phyloP scores from a whole-genome alignment of 2,797 vertebrate species.

The Lagocephalus sceleratus region DNA sequence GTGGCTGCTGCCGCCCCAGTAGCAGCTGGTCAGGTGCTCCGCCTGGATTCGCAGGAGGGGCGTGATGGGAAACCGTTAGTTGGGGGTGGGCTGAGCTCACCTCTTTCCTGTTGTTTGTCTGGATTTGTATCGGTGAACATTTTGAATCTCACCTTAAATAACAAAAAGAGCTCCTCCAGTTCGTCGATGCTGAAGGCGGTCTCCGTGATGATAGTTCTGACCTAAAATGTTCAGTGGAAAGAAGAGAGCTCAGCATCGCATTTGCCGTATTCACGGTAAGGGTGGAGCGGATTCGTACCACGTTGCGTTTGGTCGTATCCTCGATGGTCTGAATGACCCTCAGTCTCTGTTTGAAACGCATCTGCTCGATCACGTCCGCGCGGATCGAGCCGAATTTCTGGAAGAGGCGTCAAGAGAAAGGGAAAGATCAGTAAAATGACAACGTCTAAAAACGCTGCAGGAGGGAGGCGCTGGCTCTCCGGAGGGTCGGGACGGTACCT shows the following conservation, averaged over 20 bases:
- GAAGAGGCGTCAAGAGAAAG: not conserved
- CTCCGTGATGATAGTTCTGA: conserved; percentile 93
- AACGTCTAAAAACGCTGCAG: not conserved
- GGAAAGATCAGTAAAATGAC: not conserved
- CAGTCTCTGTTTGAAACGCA: conserved; percentile 97
- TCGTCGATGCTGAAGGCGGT: conserved; percentile 92
- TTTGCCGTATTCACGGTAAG: not conserved
- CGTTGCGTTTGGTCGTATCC: conserved; percentile 95
- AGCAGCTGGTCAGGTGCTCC: conserved; percentile 96
- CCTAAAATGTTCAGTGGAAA: conserved; percentile 69
- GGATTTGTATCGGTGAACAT: not conserved
- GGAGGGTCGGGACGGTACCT: conserved; percentile 71
- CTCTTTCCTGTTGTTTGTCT: not conserved
- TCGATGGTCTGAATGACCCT: conserved; percentile 97
- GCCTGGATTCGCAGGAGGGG: conserved; percentile 68
- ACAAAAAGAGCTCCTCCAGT: conserved; percentile 90
- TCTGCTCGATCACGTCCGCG: conserved; percentile 95
- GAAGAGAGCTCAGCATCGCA: conserved; percentile 1
- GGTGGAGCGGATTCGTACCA: conserved; percentile 73
- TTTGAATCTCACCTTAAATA: conserved; percentile 88
- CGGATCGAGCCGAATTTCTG: conserved; percentile 97
- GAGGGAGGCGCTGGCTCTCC: too few species aligned
- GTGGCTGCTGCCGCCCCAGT: conserved; percentile 94
- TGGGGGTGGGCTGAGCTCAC: not conserved
- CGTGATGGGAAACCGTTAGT: too few species aligned